A percentile compares a stretch with the other conserved stretches of the same genome.
Conservation (phyloP, 2,113 vertebrate species). For the Osmerus mordax region DNA sequence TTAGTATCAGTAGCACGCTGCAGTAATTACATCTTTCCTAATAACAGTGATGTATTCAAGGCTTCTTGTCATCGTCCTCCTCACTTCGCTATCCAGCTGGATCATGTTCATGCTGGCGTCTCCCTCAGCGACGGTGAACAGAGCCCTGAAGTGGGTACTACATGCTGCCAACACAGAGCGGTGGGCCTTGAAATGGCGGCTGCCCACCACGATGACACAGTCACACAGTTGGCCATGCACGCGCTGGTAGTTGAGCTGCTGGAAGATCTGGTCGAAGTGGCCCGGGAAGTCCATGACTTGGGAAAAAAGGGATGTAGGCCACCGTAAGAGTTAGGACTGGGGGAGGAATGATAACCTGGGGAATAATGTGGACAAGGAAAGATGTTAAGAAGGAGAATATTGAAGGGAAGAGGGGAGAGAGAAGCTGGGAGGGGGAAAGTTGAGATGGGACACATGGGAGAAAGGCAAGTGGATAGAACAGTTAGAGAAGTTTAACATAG, state of each 20-base stretch:
- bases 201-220: slow-evolving; percentile 93
- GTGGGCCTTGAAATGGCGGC: slow-evolving; percentile 93
- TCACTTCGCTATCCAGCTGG: slow-evolving; percentile 90
- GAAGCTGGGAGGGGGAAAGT: neutral
- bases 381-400: neutral
- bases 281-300: slow-evolving; percentile 98
- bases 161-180: slow-evolving; percentile 92
- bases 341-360: neutral
- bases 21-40: neutral
- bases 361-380: neutral
- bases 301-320: slow-evolving; percentile 3
- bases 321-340: neutral
- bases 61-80: neutral
- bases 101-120: slow-evolving; percentile 95
- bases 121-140: slow-evolving; percentile 91
- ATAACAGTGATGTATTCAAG: neutral
- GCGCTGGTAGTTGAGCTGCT: slow-evolving; percentile 95
- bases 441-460: too few relatives aligned
- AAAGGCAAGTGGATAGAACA: neutral
- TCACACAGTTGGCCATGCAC: slow-evolving; percentile 94
- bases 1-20: neutral
- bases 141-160: slow-evolving; percentile 94
- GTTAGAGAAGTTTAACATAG: neutral
- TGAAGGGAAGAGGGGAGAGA: neutral
- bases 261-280: slow-evolving; percentile 96